These are phyloP conservation scores for Plemyria rubiginata DNA, from an alignment of 2,888 invertebrate genomes.

Conservation along the genomic window DNA sequence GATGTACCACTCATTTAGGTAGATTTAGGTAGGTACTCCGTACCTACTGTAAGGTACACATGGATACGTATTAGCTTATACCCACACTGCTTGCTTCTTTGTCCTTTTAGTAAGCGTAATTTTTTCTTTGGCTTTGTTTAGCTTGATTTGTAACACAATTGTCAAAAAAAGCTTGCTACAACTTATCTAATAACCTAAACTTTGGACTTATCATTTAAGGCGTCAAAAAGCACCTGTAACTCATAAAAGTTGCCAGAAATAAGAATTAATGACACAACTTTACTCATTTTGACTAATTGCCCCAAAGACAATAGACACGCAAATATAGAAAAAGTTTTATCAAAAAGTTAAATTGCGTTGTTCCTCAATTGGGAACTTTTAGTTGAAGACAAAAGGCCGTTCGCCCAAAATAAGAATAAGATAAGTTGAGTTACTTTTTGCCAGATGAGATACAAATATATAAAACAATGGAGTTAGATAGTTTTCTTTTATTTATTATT, in stretches of 20 bases:
- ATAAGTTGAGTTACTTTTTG: slow-evolving; percentile 17
- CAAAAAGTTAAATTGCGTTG: slow-evolving; percentile 42
- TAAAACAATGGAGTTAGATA: background rate
- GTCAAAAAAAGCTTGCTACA: too few relatives aligned
- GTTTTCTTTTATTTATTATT: too few relatives aligned
- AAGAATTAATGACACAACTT: slow-evolving; percentile 44
- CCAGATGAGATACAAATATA: slow-evolving; percentile 3
- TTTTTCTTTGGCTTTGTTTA: too few relatives aligned
- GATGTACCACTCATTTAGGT: too few relatives aligned
- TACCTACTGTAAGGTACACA: too few relatives aligned
- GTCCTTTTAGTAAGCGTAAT: too few relatives aligned
- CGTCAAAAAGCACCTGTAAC: slow-evolving; percentile 26
- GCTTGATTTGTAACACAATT: too few relatives aligned
- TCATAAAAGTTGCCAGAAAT: slow-evolving; percentile 42
- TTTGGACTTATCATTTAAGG: slow-evolving; percentile 7
- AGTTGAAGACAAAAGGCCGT: slow-evolving; percentile 27
- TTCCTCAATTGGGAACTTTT: slow-evolving; percentile 26
- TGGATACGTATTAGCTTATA: too few relatives aligned
- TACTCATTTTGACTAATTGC: slow-evolving; percentile 46
- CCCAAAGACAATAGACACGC: slow-evolving; percentile 36
- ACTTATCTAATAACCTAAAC: too few relatives aligned
- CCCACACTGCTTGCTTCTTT: too few relatives aligned
- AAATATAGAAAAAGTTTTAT: slow-evolving; percentile 40
- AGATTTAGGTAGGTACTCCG: too few relatives aligned
- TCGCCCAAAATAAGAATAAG: slow-evolving; percentile 19